These are phyloP conservation scores for Loriculus beryllinus DNA, from an alignment of 2,797 vertebrate genomes.

Conservation along the genomic window DNA sequence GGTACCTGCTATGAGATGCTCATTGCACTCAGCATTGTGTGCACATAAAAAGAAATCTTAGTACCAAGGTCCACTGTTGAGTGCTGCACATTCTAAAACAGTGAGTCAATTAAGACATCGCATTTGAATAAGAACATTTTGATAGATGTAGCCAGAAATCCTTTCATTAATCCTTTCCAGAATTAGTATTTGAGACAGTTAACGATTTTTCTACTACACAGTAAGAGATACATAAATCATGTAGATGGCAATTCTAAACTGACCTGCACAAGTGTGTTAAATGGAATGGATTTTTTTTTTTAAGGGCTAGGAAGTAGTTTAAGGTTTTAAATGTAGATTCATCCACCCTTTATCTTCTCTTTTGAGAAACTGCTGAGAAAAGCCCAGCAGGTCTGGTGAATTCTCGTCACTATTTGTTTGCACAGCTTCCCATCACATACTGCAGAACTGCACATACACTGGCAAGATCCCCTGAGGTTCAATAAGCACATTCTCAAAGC, in stretches of 20 bases:
- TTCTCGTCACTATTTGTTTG: background rate
- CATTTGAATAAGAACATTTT: background rate
- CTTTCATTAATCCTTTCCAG: background rate
- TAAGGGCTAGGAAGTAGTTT: background rate
- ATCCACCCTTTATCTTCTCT: background rate
- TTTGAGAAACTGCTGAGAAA: background rate
- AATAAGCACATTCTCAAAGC: background rate
- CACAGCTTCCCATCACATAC: background rate
- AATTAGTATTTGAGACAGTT: background rate
- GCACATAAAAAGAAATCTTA: background rate
- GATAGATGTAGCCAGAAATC: background rate
- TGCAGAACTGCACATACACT: background rate
- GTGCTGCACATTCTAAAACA: background rate
- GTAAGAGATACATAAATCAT: background rate
- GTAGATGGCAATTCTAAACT: background rate
- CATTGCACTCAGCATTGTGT: background rate
- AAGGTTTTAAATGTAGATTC: background rate
- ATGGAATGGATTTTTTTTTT: background rate
- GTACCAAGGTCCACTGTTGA: accelerated
- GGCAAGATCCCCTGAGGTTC: background rate
- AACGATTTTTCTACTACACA: background rate
- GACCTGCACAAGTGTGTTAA: background rate
- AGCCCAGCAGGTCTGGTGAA: background rate
- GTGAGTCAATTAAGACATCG: background rate
- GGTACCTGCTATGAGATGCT: background rate